A percentile compares a stretch with the other conserved stretches of the same genome.
These are phyloP conservation scores for Ptilodon capucinus DNA, from an alignment of 2,888 invertebrate species.

Conservation along the genomic window DNA sequence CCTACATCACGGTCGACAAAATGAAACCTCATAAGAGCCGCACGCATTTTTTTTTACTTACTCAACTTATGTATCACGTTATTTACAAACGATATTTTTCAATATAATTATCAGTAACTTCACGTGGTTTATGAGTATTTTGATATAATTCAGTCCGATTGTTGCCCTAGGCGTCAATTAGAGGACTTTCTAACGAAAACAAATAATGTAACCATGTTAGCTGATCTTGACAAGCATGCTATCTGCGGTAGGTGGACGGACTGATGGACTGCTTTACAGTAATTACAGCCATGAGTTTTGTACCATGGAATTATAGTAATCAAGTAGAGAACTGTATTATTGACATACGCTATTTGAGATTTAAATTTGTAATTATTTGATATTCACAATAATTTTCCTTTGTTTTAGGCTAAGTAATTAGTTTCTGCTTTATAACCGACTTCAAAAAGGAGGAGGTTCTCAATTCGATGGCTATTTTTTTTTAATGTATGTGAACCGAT, in stretches of 20 bases:
- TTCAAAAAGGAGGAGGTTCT: no score
- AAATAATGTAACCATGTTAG: slow-evolving; percentile 3
- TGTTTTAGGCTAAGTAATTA: no score
- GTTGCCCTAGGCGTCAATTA: slow-evolving; percentile 11
- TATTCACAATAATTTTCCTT: no score
- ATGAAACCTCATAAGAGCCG: background rate
- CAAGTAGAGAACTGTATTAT: background rate
- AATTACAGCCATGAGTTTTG: background rate
- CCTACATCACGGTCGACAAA: background rate
- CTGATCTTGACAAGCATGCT: background rate
- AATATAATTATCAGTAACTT: background rate
- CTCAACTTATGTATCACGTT: background rate
- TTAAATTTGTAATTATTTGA: no score
- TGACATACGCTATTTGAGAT: background rate
- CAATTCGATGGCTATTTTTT: no score
- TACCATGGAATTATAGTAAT: background rate
- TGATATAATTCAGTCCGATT: background rate
- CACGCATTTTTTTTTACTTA: background rate
- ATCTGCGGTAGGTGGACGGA: background rate
- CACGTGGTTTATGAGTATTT: background rate
- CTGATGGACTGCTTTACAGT: background rate
- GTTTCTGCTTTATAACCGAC: no score
- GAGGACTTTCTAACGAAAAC: slow-evolving; percentile 26
- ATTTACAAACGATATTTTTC: background rate
- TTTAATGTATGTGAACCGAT: no score